phyloP scores from a whole-genome alignment of 2,113 vertebrate species.

The Isichthys henryi region DNA sequence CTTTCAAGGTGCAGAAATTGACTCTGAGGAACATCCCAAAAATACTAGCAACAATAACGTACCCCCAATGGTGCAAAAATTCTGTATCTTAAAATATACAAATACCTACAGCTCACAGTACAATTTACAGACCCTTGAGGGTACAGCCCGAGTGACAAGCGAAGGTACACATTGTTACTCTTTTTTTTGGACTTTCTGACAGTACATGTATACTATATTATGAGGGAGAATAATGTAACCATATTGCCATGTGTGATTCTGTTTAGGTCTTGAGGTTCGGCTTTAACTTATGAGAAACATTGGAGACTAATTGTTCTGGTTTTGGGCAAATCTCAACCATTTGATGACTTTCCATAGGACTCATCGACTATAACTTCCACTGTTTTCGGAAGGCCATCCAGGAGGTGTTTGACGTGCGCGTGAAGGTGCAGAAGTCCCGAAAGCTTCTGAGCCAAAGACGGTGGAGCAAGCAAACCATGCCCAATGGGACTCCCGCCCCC shows the following conservation, averaged over 20 bases:
- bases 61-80: not conserved
- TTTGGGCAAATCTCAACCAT: not conserved
- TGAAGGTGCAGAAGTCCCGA: conserved; percentile 78
- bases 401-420: conserved; percentile 88
- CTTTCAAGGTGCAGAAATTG: not conserved
- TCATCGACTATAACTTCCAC: conserved; percentile 96
- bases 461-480: conserved; percentile 66
- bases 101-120: not conserved
- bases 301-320: not conserved
- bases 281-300: not conserved
- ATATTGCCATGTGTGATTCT: not conserved
- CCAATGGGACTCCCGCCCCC: conserved; percentile 63
- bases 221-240: not conserved
- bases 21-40: not conserved
- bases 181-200: not conserved
- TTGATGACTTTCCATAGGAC: conserved; percentile 54
- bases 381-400: conserved; percentile 94
- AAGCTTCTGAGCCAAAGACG: conserved; percentile 75
- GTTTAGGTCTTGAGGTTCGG: not conserved
- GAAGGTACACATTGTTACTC: not conserved
- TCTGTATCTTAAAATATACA: too few relatives aligned
- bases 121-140: not conserved
- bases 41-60: not conserved
- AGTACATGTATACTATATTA: not conserved
- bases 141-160: not conserved